phyloP scores from a whole-genome alignment of 2,888 invertebrate genomes.

The Yponomeuta sedellus region DNA sequence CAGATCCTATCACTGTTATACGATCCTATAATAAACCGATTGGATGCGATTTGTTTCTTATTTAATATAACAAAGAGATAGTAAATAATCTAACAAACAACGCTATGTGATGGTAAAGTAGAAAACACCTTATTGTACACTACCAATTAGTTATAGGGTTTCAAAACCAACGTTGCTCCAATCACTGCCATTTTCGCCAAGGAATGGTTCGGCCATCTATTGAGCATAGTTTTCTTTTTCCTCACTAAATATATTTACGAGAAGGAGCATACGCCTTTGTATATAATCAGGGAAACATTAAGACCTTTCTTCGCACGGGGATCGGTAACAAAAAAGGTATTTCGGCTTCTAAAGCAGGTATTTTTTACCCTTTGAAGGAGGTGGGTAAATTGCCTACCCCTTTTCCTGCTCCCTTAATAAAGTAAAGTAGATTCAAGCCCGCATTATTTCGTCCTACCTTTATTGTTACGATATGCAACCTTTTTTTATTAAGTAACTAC shows the following conservation, averaged over 20 bases:
- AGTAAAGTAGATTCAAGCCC: slow-evolving; percentile 9
- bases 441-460: not conserved
- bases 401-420: slow-evolving; percentile 9
- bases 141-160: no score
- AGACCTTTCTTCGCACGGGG: not conserved
- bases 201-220: not conserved
- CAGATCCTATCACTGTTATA: no score
- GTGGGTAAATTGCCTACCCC: slow-evolving; percentile 6
- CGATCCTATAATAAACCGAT: no score
- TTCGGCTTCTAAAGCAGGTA: not conserved
- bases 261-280: not conserved
- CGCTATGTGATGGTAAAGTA: no score
- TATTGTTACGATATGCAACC: not conserved
- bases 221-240: not conserved
- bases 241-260: not conserved
- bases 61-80: no score
- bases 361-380: not conserved
- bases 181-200: no score
- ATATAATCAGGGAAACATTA: not conserved
- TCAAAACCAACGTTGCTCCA: no score
- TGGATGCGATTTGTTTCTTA: no score
- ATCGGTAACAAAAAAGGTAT: not conserved
- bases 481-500: not conserved
- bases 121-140: no score
- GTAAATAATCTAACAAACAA: no score